Evolutionary conservation across 1,140 invertebrate genomes (phyloP).

Genomic region (Cydia fagiglandana): DNA sequence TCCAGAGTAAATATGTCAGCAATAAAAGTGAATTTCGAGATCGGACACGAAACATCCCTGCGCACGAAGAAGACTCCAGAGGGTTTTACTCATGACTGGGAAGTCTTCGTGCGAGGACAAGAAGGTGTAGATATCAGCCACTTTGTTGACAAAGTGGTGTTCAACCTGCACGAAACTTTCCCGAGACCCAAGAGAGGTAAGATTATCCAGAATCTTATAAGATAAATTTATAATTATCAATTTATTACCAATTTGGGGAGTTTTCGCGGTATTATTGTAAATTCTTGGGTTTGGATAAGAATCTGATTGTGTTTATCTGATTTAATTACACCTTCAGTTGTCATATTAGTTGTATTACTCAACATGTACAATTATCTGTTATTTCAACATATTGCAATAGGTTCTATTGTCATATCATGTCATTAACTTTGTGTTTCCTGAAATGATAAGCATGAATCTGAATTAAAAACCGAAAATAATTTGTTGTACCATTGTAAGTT

Average conservation of each 20-base stretch:
- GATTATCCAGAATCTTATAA: slow-evolving; percentile 38
- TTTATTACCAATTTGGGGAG: background rate
- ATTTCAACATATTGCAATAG: background rate
- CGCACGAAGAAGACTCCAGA: slow-evolving; percentile 88
- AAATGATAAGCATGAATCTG: background rate
- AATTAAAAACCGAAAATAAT: background rate
- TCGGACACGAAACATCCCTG: slow-evolving; percentile 92
- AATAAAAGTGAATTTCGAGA: slow-evolving; percentile 93
- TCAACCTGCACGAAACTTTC: slow-evolving; percentile 95
- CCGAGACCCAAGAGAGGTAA: slow-evolving; percentile 92
- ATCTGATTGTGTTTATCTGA: background rate
- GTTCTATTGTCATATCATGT: slow-evolving; percentile 10
- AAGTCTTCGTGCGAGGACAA: slow-evolving; percentile 94
- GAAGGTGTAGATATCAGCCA: slow-evolving; percentile 92
- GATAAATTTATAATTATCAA: slow-evolving; percentile 17
- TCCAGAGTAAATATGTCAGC: slow-evolving; percentile 80
- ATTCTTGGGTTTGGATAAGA: background rate
- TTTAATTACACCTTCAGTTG: background rate
- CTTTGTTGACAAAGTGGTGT: slow-evolving; percentile 97
- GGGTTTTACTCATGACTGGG: slow-evolving; percentile 98
- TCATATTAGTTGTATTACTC: background rate
- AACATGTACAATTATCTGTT: slow-evolving; percentile 1
- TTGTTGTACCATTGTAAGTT: too few species aligned
- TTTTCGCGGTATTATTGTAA: slow-evolving; percentile 9
- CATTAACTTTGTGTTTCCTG: background rate